These are phyloP conservation scores for Peromyscus attwateri DNA, from an alignment of 2,797 vertebrate species.

Conservation along the genomic window DNA sequence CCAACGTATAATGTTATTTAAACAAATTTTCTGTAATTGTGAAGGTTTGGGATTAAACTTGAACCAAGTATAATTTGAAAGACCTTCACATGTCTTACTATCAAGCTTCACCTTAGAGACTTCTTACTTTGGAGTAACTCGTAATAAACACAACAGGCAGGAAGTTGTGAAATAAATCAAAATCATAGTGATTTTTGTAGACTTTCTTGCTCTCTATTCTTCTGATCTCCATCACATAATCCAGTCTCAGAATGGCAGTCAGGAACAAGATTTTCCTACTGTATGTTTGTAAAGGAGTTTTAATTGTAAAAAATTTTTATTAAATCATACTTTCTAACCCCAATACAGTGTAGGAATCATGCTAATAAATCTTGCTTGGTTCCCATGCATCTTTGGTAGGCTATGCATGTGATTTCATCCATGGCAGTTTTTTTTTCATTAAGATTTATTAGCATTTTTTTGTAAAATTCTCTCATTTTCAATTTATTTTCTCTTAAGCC, in stretches of 20 bases:
- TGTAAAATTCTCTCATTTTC: neutral
- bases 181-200: neutral
- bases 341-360: neutral
- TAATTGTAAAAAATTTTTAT: constrained; percentile 9
- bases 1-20: neutral
- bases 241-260: neutral
- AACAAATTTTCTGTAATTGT: neutral
- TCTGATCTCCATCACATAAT: neutral
- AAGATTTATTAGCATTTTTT: neutral
- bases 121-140: constrained; percentile 9
- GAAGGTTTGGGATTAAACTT: neutral
- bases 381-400: neutral
- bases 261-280: constrained; percentile 2
- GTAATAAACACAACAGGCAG: neutral
- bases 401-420: neutral
- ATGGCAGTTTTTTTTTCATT: neutral
- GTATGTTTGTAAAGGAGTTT: neutral
- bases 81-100: neutral
- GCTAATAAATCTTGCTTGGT: neutral
- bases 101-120: neutral
- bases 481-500: neutral
- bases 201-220: neutral
- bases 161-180: neutral
- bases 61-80: constrained; percentile 2
- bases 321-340: neutral